phyloP scores from a whole-genome alignment of 1,140 invertebrate genomes.

The Bombus ignitus region DNA sequence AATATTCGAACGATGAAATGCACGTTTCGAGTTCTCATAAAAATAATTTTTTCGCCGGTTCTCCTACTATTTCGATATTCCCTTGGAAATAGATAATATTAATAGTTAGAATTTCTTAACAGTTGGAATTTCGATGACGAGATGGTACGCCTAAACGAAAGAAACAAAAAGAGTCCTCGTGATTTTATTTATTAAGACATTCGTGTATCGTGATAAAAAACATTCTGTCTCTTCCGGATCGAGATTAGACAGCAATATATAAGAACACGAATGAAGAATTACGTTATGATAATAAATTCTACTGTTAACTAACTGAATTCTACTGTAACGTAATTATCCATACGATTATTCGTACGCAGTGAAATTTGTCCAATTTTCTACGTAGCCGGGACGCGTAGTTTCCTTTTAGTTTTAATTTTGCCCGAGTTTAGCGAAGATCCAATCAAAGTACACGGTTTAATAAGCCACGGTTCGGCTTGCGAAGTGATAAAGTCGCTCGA shows the following conservation, averaged over 20 bases:
- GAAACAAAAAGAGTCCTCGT: rapidly evolving
- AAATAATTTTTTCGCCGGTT: neutral
- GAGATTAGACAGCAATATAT: neutral
- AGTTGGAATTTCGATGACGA: no score
- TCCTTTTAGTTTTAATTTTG: neutral
- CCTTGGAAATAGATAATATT: neutral
- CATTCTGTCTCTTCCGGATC: neutral
- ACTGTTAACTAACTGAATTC: no score
- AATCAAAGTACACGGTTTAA: neutral
- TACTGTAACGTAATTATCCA: no score
- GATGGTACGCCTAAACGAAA: neutral
- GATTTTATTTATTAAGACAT: neutral
- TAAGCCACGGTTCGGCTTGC: neutral
- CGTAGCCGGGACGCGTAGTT: no score
- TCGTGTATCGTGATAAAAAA: neutral
- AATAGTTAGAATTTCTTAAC: no score
- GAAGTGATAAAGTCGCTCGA: conserved; percentile 18
- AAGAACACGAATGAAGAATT: no score
- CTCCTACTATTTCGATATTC: neutral
- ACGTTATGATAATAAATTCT: no score
- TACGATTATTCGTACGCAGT: no score
- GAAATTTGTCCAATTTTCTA: no score
- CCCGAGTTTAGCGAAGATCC: neutral
- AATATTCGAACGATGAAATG: neutral
- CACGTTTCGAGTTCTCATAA: neutral